Percentiles rank a stretch among this genome's conserved stretches.
These are phyloP conservation scores for Cydia splendana DNA, from an alignment of 1,140 invertebrate genomes.

Conservation along the genomic window DNA sequence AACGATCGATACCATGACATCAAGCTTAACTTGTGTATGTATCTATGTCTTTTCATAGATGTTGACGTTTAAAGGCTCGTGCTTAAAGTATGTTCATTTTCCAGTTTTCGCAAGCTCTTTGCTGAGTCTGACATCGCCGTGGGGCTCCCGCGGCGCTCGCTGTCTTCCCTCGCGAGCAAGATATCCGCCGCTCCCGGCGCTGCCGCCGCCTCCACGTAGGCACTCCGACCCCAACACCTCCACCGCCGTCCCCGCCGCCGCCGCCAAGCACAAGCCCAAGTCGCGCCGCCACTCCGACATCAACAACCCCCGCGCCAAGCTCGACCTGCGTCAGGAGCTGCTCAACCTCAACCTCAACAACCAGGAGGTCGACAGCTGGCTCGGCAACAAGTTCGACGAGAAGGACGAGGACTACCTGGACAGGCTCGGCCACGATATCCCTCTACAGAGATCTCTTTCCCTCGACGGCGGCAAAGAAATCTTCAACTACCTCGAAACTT, in stretches of 20 bases:
- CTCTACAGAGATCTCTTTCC: conserved; percentile 65
- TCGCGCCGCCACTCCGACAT: conserved; percentile 56
- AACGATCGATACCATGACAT: too few species aligned
- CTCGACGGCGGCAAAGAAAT: conserved; percentile 68
- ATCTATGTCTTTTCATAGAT: too few species aligned
- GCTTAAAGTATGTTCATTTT: conserved; percentile 34
- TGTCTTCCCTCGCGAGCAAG: conserved; percentile 68
- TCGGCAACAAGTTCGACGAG: conserved; percentile 59
- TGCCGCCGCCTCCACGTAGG: conserved; percentile 72
- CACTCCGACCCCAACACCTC: conserved; percentile 57
- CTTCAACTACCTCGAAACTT: conserved; percentile 58
- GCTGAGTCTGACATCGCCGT: conserved; percentile 80
- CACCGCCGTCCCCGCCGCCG: conserved; percentile 35
- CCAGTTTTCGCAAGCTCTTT: conserved; percentile 81
- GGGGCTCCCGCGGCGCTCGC: conserved; percentile 72
- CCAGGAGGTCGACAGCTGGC: conserved; percentile 63
- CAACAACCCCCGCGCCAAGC: conserved; percentile 45
- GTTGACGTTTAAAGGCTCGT: too few species aligned
- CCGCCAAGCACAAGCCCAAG: conserved; percentile 34
- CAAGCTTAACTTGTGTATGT: too few species aligned
- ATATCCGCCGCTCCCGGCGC: conserved; percentile 61
- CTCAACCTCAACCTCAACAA: conserved; percentile 55
- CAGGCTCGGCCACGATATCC: conserved; percentile 63
- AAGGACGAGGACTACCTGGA: conserved; percentile 45
- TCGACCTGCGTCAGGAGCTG: conserved; percentile 67